phyloP scores from a whole-genome alignment of 2,113 vertebrate genomes.

The Marcusenius ussheri region DNA sequence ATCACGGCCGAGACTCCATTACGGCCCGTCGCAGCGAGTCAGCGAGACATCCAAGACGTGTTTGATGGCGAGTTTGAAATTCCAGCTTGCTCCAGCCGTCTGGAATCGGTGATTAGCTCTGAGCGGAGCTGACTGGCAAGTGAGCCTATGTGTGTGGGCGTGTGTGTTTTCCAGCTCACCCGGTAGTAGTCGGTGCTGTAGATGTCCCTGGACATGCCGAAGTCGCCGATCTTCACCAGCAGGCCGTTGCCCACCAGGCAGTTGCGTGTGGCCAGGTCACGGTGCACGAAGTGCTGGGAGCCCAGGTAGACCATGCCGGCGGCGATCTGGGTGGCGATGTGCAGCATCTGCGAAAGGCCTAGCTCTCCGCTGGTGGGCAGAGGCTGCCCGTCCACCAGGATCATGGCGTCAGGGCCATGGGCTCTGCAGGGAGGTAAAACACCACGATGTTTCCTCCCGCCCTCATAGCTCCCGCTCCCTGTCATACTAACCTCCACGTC shows the following conservation, averaged over 20 bases:
- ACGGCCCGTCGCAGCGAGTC: neutral
- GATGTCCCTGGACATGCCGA: slow-evolving; percentile 97
- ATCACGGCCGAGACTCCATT: neutral
- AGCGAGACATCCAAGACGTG: neutral
- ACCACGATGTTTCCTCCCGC: neutral
- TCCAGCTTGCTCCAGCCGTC: neutral
- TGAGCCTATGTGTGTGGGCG: neutral
- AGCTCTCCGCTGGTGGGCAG: slow-evolving; percentile 86
- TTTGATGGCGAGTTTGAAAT: neutral
- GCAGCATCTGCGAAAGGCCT: slow-evolving; percentile 90
- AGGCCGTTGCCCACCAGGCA: slow-evolving; percentile 90
- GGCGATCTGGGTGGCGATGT: slow-evolving; percentile 92
- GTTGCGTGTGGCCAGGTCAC: slow-evolving; percentile 93
- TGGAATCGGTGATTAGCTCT: neutral
- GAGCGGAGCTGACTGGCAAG: neutral
- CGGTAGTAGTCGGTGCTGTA: slow-evolving; percentile 98
- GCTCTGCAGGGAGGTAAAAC: slow-evolving; percentile 64
- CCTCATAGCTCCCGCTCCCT: neutral
- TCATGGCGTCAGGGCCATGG: slow-evolving; percentile 90
- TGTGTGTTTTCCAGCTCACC: slow-evolving; percentile 62
- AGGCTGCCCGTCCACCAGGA: slow-evolving; percentile 92
- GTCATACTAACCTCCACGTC: neutral
- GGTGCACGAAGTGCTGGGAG: slow-evolving; percentile 95
- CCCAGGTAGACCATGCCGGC: slow-evolving; percentile 93
- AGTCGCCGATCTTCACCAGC: slow-evolving; percentile 96